Evolutionary conservation across 2,797 vertebrate species (phyloP), one percentile per base, ranked within the genome.

Genomic region (Huso huso): DNA sequence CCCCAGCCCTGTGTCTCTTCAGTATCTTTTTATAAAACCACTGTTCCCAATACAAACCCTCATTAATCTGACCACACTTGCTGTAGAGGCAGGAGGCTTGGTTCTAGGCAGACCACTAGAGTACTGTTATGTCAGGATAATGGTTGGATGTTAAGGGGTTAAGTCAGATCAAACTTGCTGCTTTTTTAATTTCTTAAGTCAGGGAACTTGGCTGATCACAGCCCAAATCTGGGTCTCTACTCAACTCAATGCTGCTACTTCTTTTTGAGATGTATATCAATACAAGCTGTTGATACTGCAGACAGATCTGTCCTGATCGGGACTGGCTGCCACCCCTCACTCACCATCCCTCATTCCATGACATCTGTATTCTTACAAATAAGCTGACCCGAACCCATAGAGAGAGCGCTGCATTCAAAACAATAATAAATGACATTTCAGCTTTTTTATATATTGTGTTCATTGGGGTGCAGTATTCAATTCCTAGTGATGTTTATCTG

Each of bases 221-320:
- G 85, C 87, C 79, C 81, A 80, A 73, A 79, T 82, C 81, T 81
- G 81, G 82, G 79, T 82, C 82, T 88, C 61, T 64, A 82, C 83
- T 78, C 81, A 83, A 79, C 81, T 83, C 78, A 82, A 84, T 86
- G 89, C 89, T 90, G 87, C 89, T 90, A 88, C 84, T 81, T 87
- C 86, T 85, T 78, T 37, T 37, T 4, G 4, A 37, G 23, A 37
- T 37, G 4, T 37, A 37, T 37, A 37, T 37, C 23, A 2, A 83
- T 71, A 73, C 81, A 87, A 85, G 86, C 89, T 83, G 81, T 84
- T 84, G 23, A 87, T 84, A 89, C 87, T 90, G 88, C 87, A 90
- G 87, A 69, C 75, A 64, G 87, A 83, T 77, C 10, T 61, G 60
- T 68, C 65, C 64, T n/a, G 50, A 57, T 64, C 67, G 52, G 65